Evolutionary conservation across 2,113 vertebrate species (phyloP), one percentile per base, ranked within the genome.

Genomic region (Agapornis roseicollis): DNA sequence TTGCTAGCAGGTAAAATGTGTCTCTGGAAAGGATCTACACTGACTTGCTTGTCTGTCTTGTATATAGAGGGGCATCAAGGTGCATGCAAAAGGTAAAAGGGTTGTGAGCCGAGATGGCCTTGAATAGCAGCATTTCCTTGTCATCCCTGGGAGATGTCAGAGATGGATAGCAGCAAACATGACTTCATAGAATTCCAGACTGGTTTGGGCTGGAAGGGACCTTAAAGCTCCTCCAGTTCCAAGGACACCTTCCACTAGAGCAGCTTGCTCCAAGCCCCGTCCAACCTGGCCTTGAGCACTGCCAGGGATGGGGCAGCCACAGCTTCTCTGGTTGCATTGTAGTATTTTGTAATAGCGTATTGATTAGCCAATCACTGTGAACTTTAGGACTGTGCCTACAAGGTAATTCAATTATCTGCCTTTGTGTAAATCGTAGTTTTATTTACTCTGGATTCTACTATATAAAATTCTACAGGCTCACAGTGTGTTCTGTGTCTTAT

Each of bases 331-430:
- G 33, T 35, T n/a, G 31, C 6, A 19, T 4, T 86, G 92, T 35
- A 76, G 80, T 77, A 16, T 58, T 31, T 33, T 73, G 55, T 89
- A 90, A 80, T 42, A 53, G 84, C 0, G 6, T 91, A 95, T 95
- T 52, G 95, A 98, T 63, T 73, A 94, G 90, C 96, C 97, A 98
- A 97, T 97, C 97, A 97, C 96, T 98, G 96, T 96, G 91, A 80
- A 98, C 97, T 98, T 91, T 94, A 97, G 94, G 86, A 80, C 93
- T 52, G 71, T 85, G 94, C 96, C 95, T 96, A 96, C 94, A 94
- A 97, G 96, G 82, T 97, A 95, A 97, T 97, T 97, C 90, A 97
- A 97, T 97, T 97, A 97, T 96, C 90, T 95, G 96, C 96, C 96
- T 88, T 97, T 95, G 96, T 93, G 97, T 95, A 97, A 97, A 97